phyloP scores from a whole-genome alignment of 2,888 invertebrate genomes.

The Melinaea menophilus region DNA sequence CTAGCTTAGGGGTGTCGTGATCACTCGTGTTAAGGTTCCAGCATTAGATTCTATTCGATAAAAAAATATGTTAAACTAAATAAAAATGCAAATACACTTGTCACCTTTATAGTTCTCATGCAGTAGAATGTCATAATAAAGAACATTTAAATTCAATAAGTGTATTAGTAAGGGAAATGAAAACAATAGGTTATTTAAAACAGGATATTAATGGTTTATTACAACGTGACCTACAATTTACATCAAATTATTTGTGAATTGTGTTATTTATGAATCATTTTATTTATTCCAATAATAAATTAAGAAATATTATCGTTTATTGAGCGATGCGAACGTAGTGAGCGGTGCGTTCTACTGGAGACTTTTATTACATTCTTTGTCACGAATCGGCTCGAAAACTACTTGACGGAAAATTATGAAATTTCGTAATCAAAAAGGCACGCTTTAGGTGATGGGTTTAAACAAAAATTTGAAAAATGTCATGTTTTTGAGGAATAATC shows the following conservation, averaged over 20 bases:
- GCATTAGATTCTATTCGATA: constrained; percentile 17
- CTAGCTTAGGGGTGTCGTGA: constrained; percentile 33
- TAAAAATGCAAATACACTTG: neutral
- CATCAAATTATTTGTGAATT: constrained; percentile 1
- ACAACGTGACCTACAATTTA: constrained; percentile 17
- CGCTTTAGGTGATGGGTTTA: too few species aligned
- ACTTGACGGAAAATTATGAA: too few species aligned
- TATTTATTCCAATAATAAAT: neutral
- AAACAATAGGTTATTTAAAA: constrained; percentile 34
- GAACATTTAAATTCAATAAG: constrained; percentile 26
- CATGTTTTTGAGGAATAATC: too few species aligned
- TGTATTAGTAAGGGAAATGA: constrained; percentile 27
- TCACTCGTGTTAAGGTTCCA: constrained; percentile 57
- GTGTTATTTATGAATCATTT: constrained; percentile 5
- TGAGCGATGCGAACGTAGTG: too few species aligned
- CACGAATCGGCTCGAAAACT: too few species aligned
- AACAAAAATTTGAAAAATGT: too few species aligned
- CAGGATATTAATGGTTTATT: constrained; percentile 30
- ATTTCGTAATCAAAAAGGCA: too few species aligned
- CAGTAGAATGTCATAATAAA: constrained; percentile 10
- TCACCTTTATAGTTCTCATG: constrained; percentile 2
- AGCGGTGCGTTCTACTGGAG: too few species aligned
- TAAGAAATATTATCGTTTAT: too few species aligned
- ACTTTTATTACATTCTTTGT: too few species aligned
- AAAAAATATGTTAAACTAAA: neutral